These are phyloP conservation scores for Micropterix aruncella DNA, from an alignment of 2,888 invertebrate species.

Conservation along the genomic window DNA sequence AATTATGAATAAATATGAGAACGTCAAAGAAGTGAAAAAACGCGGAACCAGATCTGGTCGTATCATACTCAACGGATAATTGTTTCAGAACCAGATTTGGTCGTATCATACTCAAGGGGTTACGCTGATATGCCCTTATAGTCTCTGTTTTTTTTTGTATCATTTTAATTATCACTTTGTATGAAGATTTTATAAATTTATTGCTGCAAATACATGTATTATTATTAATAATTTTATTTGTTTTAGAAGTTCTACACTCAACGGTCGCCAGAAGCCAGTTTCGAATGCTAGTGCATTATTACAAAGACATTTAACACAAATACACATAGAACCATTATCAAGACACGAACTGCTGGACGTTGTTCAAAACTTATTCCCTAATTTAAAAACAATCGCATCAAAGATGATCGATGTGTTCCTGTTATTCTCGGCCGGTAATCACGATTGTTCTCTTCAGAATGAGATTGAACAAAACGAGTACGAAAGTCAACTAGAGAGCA, in stretches of 20 bases:
- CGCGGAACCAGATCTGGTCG: too few relatives aligned
- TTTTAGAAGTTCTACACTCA: conserved; percentile 1
- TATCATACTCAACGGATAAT: too few relatives aligned
- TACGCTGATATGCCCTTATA: too few relatives aligned
- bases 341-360: conserved; percentile 61
- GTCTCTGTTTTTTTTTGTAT: too few relatives aligned
- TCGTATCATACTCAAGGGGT: too few relatives aligned
- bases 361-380: conserved; percentile 52
- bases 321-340: conserved; percentile 68
- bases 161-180: too few relatives aligned
- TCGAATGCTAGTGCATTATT: conserved; percentile 52
- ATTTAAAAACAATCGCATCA: conserved; percentile 54
- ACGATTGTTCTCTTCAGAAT: conserved; percentile 33
- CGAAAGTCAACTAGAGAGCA: conserved; percentile 6
- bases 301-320: conserved; percentile 70
- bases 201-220: too few relatives aligned
- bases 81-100: too few relatives aligned
- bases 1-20: too few relatives aligned
- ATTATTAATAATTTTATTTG: too few relatives aligned
- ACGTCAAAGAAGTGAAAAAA: too few relatives aligned
- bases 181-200: too few relatives aligned
- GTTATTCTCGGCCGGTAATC: conserved; percentile 60
- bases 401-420: conserved; percentile 74
- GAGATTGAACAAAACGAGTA: conserved; percentile 20
- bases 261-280: conserved; percentile 35